These are phyloP conservation scores for Neoarius graeffei DNA, from an alignment of 2,113 vertebrate genomes.

Conservation along the genomic window DNA sequence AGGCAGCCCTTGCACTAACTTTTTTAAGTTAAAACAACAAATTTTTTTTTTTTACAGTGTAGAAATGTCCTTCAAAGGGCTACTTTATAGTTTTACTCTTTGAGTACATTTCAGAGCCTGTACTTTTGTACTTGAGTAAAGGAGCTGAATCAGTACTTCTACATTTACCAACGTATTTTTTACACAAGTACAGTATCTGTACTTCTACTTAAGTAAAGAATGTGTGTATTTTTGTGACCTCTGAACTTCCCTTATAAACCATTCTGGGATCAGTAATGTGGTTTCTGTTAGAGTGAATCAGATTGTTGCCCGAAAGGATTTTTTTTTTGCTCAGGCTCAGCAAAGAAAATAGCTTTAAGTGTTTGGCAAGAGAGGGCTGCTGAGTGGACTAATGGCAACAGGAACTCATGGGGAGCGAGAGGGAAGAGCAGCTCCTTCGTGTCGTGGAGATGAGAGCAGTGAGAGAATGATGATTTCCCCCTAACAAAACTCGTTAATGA, in stretches of 20 bases:
- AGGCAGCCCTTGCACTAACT: too few relatives aligned
- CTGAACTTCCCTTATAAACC: not conserved
- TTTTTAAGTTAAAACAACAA: too few relatives aligned
- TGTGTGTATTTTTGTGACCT: too few relatives aligned
- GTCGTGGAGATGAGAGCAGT: not conserved
- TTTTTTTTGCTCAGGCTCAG: not conserved
- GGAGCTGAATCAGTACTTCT: too few relatives aligned
- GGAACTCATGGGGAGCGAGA: constrained; percentile 12
- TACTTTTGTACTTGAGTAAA: too few relatives aligned
- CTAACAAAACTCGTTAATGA: constrained; percentile 25
- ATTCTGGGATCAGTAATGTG: constrained; percentile 14
- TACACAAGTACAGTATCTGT: too few relatives aligned
- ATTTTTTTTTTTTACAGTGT: too few relatives aligned
- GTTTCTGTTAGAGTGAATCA: not conserved
- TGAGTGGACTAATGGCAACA: constrained; percentile 33
- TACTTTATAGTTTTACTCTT: too few relatives aligned
- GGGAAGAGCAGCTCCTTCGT: constrained; percentile 10
- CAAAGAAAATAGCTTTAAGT: constrained; percentile 16
- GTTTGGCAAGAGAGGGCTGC: constrained; percentile 22
- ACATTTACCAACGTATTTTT: too few relatives aligned
- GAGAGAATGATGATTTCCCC: not conserved
- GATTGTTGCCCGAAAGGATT: not conserved
- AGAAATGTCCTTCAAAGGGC: too few relatives aligned
- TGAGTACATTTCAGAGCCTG: too few relatives aligned
- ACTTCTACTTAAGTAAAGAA: too few relatives aligned